A percentile compares a stretch with the other conserved stretches of the same genome.
Conservation (phyloP, 2,888 invertebrate species). For the Altica lythri region DNA sequence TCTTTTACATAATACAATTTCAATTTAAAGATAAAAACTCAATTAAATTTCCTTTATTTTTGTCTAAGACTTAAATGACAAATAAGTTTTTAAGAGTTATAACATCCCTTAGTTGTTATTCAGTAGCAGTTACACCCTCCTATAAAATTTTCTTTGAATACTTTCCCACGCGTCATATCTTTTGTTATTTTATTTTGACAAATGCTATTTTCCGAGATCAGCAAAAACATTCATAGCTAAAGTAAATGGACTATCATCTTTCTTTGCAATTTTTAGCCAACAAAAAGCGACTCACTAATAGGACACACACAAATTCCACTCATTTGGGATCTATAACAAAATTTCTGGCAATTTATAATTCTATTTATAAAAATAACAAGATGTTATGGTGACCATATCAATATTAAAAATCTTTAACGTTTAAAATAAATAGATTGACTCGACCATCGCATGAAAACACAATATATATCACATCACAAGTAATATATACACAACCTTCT, state of each 20-base stretch:
- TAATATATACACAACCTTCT: too few species aligned
- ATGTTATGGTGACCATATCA: too few species aligned
- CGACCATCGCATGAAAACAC: too few species aligned
- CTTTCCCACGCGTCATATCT: slow-evolving; percentile 37
- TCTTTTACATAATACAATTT: too few species aligned
- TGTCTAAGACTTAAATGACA: too few species aligned
- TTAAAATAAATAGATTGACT: too few species aligned
- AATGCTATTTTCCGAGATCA: slow-evolving; percentile 55
- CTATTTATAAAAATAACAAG: too few species aligned
- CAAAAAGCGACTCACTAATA: slow-evolving; percentile 19
- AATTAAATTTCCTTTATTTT: too few species aligned
- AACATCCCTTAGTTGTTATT: slow-evolving; percentile 16
- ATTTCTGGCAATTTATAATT: too few species aligned
- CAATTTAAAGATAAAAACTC: not conserved
- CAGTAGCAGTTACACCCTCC: slow-evolving; percentile 14
- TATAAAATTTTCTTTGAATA: slow-evolving; percentile 10
- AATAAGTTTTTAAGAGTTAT: not conserved
- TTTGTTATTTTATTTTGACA: slow-evolving; percentile 56
- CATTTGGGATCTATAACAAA: too few species aligned
- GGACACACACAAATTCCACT: slow-evolving; percentile 17
- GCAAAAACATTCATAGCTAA: slow-evolving; percentile 58
- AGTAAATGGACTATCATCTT: slow-evolving; percentile 51
- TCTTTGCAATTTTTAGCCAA: slow-evolving; percentile 32
- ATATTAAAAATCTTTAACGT: too few species aligned
- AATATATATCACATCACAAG: too few species aligned